These are phyloP conservation scores for Hirundichthys speculiger DNA, from an alignment of 2,113 vertebrate species.

Conservation along the genomic window DNA sequence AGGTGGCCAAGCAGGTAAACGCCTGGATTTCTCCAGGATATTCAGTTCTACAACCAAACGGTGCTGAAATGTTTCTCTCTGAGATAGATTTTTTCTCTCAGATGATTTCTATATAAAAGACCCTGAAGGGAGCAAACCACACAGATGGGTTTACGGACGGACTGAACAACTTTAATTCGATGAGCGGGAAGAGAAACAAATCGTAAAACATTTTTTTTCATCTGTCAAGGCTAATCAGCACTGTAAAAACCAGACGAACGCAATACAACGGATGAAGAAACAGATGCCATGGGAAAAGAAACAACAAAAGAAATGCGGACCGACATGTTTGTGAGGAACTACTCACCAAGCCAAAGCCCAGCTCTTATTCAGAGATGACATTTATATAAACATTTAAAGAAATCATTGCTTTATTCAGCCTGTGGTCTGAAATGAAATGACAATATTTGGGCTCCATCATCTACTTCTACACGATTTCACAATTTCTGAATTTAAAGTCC, in stretches of 20 bases:
- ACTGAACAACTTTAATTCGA: conserved; percentile 57
- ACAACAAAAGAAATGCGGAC: conserved; percentile 14
- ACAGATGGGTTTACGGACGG: conserved; percentile 51
- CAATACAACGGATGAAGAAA: conserved; percentile 46
- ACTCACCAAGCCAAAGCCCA: too few relatives aligned
- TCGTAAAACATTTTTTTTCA: conserved; percentile 53
- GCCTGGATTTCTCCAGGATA: background rate
- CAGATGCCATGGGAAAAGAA: conserved; percentile 21
- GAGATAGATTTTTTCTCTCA: background rate
- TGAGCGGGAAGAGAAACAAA: conserved; percentile 68
- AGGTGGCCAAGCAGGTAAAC: background rate
- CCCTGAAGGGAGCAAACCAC: conserved; percentile 23
- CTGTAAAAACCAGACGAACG: conserved; percentile 37
- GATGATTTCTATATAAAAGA: conserved; percentile 11
- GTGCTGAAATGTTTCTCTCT: conserved; percentile 5
- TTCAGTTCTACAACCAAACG: background rate
- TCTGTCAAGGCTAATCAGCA: conserved; percentile 63
- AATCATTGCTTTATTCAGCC: too few relatives aligned
- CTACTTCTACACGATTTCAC: too few relatives aligned
- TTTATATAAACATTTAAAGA: too few relatives aligned
- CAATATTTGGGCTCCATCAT: too few relatives aligned
- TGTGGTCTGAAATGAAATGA: too few relatives aligned
- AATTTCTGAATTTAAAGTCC: too few relatives aligned
- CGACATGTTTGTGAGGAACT: too few relatives aligned
- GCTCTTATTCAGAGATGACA: too few relatives aligned